phyloP scores from a whole-genome alignment of 2,888 invertebrate genomes.

The Seira ritae region DNA sequence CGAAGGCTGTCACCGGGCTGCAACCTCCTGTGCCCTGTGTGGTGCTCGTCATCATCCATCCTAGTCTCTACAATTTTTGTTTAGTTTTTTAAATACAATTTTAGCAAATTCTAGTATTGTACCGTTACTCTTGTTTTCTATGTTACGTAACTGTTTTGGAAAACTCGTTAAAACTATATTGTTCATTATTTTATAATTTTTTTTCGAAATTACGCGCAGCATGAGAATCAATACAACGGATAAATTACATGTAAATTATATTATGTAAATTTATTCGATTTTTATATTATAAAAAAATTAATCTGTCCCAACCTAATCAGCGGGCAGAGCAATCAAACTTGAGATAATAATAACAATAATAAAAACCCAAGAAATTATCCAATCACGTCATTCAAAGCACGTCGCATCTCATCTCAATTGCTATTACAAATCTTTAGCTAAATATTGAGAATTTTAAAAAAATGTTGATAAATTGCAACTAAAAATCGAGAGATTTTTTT shows the following conservation, averaged over 20 bases:
- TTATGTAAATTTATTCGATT: background rate
- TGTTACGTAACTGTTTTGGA: background rate
- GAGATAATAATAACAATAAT: background rate
- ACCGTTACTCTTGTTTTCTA: background rate
- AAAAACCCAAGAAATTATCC: background rate
- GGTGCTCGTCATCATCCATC: slow-evolving; percentile 84
- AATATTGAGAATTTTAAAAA: slow-evolving; percentile 54
- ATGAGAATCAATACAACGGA: background rate
- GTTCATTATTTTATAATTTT: background rate
- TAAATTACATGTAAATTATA: background rate
- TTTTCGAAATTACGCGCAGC: background rate
- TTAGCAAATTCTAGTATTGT: slow-evolving; percentile 11
- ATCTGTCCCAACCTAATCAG: background rate
- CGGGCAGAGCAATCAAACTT: too few species aligned
- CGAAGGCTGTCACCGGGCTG: slow-evolving; percentile 87
- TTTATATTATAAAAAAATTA: background rate
- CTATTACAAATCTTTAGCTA: slow-evolving; percentile 37
- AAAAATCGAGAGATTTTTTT: background rate
- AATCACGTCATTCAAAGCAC: background rate
- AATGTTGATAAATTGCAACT: slow-evolving; percentile 17
- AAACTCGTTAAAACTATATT: background rate
- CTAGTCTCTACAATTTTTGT: slow-evolving; percentile 59
- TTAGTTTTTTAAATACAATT: slow-evolving; percentile 39
- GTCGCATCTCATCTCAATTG: background rate
- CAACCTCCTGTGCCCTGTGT: slow-evolving; percentile 83